Conservation (phyloP, 1,140 invertebrate genomes). For the Cydia fagiglandana region DNA sequence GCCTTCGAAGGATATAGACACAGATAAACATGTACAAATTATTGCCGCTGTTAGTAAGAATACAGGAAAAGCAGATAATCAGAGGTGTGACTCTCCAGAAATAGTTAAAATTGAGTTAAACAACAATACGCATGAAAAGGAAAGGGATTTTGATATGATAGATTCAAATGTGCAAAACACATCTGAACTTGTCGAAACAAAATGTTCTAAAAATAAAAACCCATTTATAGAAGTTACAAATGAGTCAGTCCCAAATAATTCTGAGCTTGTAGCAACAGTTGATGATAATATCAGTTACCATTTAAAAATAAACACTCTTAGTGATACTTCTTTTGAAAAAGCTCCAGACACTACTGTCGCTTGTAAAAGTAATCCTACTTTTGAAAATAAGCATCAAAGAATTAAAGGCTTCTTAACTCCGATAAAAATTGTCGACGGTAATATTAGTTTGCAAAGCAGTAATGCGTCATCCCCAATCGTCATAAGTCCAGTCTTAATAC, state of each 20-base stretch:
- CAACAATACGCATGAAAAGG: background rate
- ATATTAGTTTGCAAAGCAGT: slow-evolving; percentile 37
- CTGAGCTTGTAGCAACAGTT: slow-evolving; percentile 33
- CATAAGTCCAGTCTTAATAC: slow-evolving; percentile 68
- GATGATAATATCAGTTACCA: slow-evolving; percentile 71
- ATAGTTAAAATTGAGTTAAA: slow-evolving; percentile 2
- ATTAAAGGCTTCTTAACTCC: slow-evolving; percentile 61
- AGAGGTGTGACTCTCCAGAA: background rate
- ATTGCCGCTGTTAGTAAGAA: background rate
- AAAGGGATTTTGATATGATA: background rate
- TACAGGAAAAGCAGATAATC: background rate
- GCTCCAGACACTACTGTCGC: background rate
- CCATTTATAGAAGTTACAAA: slow-evolving; percentile 36
- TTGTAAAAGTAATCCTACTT: background rate
- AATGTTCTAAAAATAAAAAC: slow-evolving; percentile 31
- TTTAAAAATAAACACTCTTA: slow-evolving; percentile 67
- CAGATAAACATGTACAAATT: background rate
- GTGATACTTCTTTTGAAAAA: slow-evolving; percentile 33
- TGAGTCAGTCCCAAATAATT: background rate
- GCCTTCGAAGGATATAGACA: slow-evolving; percentile 11
- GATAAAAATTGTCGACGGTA: slow-evolving; percentile 56
- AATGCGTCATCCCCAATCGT: slow-evolving; percentile 58
- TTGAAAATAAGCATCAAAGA: slow-evolving; percentile 37
- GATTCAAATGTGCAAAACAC: background rate
- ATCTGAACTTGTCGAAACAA: background rate